These are phyloP conservation scores for Pseudomyrmex dendroicus DNA, from an alignment of 1,140 invertebrate genomes.

Conservation along the genomic window DNA sequence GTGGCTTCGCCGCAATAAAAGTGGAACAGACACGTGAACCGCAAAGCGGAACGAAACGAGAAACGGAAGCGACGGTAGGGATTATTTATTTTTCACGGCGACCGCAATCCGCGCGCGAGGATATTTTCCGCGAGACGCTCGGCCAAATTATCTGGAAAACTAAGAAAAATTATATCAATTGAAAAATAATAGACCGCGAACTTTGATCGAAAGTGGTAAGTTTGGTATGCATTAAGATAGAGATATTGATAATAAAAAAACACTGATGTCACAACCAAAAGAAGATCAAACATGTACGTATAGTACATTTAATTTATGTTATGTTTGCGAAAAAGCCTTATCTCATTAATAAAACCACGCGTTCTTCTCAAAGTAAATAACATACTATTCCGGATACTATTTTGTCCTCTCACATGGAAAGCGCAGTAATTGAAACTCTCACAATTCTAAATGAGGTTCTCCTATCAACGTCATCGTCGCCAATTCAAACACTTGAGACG, in stretches of 20 bases:
- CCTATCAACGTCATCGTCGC: background rate
- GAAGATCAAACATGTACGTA: background rate
- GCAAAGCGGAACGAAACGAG: constrained; percentile 71
- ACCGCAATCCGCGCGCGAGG: constrained; percentile 76
- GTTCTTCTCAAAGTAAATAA: too few relatives aligned
- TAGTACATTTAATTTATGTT: too few relatives aligned
- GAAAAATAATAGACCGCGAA: constrained; percentile 77
- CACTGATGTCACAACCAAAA: background rate
- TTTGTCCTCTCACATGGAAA: background rate
- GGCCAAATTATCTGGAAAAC: constrained; percentile 82
- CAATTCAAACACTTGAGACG: background rate
- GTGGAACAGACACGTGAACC: constrained; percentile 61
- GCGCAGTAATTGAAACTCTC: background rate
- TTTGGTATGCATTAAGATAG: constrained; percentile 34
- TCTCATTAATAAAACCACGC: too few relatives aligned
- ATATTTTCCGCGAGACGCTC: constrained; percentile 73
- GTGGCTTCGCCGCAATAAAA: constrained; percentile 66
- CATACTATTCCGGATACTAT: too few relatives aligned
- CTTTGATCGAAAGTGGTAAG: constrained; percentile 30
- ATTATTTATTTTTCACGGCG: constrained; percentile 82
- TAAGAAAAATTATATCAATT: constrained; percentile 81
- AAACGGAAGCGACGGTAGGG: constrained; percentile 74
- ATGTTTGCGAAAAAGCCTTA: too few relatives aligned
- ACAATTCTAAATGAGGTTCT: background rate
- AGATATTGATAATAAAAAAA: background rate